Evolutionary conservation across 2,113 vertebrate species (phyloP), one percentile per base, ranked within the genome.

Genomic region (Phalacrocorax brasilianus): DNA sequence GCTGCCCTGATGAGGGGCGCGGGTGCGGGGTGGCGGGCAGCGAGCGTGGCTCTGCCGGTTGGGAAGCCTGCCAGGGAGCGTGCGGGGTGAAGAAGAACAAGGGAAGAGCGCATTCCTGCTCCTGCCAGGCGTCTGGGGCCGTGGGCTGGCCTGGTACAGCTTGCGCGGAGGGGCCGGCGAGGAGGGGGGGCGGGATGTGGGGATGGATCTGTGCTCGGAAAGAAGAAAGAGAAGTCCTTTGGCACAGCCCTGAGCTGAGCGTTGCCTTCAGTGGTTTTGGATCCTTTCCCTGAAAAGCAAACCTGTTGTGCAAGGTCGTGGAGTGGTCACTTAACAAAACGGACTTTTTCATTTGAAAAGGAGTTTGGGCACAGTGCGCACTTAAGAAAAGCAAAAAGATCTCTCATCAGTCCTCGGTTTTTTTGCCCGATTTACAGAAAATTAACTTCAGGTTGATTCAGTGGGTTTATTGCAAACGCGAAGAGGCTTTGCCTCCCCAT

Each of bases 371-470:
- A 4, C n/a, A 10, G 32, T 2, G 24, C 12, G 32, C 15, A 0
- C n/a, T 49, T 50, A 9, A 1, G 58, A 27, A 38, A 40, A 20
- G 10, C 26, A 12, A 3, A 49, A 32, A 6, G 3, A 6, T 55
- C 14, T 62, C 19, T 66, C 17, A 2, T 32, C 5, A 4, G 4
- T 6, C 44, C 32, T 58, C 1, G 8, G 8, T 0, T 6, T 28
- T 24, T 28, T 42, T 35, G 2, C 55, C 20, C 28, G 2, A 1
- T 75, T 47, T 55, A 12, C 18, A 20, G 82, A 49, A 62, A 70
- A 24, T 9, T 11, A 53, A 24, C 16, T 45, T 19, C 14, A 42
- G 45, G 40, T 44, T 26, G 52, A 2, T 58, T 5, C 26, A 2
- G 7, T 2, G 28, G 22, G 35, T 76, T 73, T 79, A 26, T 13